Percentiles rank a stretch among this genome's conserved stretches.
Conservation (phyloP, 2,888 invertebrate genomes). For the Orchesellides sinensis region DNA sequence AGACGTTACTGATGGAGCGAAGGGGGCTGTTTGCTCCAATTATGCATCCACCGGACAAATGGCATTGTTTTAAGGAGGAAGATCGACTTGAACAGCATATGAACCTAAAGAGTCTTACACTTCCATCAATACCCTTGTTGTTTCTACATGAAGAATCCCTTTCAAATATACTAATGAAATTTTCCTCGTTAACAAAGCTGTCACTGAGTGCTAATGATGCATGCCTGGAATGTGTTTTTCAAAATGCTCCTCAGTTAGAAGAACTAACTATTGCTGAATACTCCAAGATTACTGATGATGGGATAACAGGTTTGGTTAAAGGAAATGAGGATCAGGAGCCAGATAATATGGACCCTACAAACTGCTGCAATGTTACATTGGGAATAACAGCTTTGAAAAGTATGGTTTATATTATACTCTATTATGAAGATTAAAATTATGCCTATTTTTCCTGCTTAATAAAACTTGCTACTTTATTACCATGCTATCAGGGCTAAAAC, state of each 20-base stretch:
- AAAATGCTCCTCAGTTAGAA: constrained; percentile 9
- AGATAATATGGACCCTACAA: not conserved
- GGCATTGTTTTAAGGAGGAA: constrained; percentile 11
- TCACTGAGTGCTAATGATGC: constrained; percentile 35
- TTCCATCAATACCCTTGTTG: constrained; percentile 40
- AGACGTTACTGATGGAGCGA: constrained; percentile 36
- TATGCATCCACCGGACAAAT: not conserved
- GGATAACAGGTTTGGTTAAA: constrained; percentile 37
- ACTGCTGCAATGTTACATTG: constrained; percentile 13
- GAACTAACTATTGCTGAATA: constrained; percentile 48
- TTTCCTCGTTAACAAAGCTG: constrained; percentile 26
- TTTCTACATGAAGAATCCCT: constrained; percentile 25
- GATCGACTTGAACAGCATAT: not conserved
- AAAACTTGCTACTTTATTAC: too few relatives aligned
- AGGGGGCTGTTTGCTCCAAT: constrained; percentile 35
- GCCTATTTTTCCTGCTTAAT: too few relatives aligned
- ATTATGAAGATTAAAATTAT: not conserved
- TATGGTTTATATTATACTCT: constrained; percentile 1
- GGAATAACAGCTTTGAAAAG: constrained; percentile 40
- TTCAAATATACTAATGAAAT: constrained; percentile 9
- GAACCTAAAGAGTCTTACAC: constrained; percentile 14
- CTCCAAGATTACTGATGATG: constrained; percentile 53
- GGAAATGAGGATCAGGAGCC: not conserved
- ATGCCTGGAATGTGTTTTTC: constrained; percentile 28
- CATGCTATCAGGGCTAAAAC: constrained; percentile 39